phyloP scores from a whole-genome alignment of 2,797 vertebrate species.

The Pelodytes ibericus region DNA sequence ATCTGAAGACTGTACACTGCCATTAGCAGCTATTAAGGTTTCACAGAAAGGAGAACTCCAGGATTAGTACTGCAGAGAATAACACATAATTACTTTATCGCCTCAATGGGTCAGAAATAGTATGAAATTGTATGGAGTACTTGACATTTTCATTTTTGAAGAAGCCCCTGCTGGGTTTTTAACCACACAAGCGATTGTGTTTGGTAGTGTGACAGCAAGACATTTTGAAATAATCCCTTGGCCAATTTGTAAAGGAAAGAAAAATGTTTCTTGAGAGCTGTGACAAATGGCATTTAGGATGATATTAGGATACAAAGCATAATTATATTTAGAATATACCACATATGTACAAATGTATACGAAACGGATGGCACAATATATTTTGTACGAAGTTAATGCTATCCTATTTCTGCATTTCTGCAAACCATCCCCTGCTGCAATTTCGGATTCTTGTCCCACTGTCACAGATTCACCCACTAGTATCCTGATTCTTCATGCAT shows the following conservation, averaged over 20 bases:
- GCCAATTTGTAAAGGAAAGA: slow-evolving; percentile 48
- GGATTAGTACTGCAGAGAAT: slow-evolving; percentile 46
- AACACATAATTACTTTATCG: slow-evolving; percentile 54
- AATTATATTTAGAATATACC: neutral
- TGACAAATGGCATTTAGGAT: slow-evolving; percentile 46
- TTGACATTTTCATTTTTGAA: slow-evolving; percentile 51
- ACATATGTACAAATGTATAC: neutral
- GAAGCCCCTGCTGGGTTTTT: slow-evolving; percentile 45
- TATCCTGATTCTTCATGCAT: too few relatives aligned
- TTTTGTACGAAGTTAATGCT: too few relatives aligned
- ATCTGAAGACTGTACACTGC: slow-evolving; percentile 43
- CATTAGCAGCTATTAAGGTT: slow-evolving; percentile 48
- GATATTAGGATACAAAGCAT: slow-evolving; percentile 11
- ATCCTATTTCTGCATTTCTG: too few relatives aligned
- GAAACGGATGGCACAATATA: neutral
- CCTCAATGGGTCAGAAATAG: slow-evolving; percentile 52
- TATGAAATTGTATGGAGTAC: slow-evolving; percentile 50
- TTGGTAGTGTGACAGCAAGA: slow-evolving; percentile 51
- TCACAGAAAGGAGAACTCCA: slow-evolving; percentile 46
- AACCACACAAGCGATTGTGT: slow-evolving; percentile 47
- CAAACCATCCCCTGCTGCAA: too few relatives aligned
- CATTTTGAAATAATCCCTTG: slow-evolving; percentile 52
- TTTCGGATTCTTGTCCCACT: too few relatives aligned
- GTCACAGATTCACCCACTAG: too few relatives aligned
- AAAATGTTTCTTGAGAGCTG: slow-evolving; percentile 50